Base-by-base conservation (phyloP, 2,113 vertebrate species). In the Strix aluco region DNA sequence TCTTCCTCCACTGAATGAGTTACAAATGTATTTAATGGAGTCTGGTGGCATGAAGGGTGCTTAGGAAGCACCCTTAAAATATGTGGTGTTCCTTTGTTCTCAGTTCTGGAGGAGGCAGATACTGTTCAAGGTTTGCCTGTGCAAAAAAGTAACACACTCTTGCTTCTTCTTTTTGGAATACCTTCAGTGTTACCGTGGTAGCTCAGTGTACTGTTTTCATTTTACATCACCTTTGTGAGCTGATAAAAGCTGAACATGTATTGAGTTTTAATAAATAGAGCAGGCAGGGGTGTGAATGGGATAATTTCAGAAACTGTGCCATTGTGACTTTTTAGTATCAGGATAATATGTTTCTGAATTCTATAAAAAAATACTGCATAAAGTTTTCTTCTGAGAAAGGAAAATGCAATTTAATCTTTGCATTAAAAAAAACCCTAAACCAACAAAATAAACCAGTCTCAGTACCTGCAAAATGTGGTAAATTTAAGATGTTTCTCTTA, bases 201-300 rank as follows among this genome's bases (percentile, higher is more conserved):
- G 47, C 38, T 94, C 65, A 14, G 62, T 36, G 36, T 59, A 65
- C 70, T 47, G 18, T 49, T 94, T 81, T 75, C 69, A 61, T 91
- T 94, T 96, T 75, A 75, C 61, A 84, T 80, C 47, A 55, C 61
- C 61, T 79, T 70, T 91, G 57, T 75, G 81, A 91, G 47, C 57
- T 65, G 77, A 92, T 92, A 87, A 70, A 91, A 85, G 36, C 5
- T 84, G 77, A 81, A 72, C 57, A 57, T 42, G 70, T 34, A 57
- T 32, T 79, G 57, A 57, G 40, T 91, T 92, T 85, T 72, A 95
- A 94, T 55, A 81, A 96, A 83, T 55, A 84, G 47, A 84, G 21
- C n/a, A 72, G 54, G 14, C 36, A 84, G 52, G 26, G 44, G 67
- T 71, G 25, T 75, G 84, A 92, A 78, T 32, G 57, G 69, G 30